These are phyloP conservation scores for Coendou prehensilis DNA, from an alignment of 2,797 vertebrate species.

Conservation along the genomic window DNA sequence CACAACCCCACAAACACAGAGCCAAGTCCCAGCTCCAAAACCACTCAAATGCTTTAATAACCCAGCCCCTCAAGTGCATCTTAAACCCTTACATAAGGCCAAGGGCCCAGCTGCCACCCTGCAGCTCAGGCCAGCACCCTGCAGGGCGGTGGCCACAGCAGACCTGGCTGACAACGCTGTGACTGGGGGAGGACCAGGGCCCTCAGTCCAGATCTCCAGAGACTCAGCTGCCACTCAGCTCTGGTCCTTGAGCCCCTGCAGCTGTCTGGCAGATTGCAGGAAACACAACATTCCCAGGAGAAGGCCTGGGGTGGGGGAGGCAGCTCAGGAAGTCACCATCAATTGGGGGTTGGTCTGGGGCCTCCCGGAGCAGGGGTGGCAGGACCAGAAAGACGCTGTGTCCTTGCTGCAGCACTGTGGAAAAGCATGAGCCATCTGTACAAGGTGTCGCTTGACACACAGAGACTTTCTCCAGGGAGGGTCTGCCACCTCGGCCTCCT, in stretches of 20 bases:
- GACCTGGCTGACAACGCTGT: not conserved
- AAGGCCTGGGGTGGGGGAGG: not conserved
- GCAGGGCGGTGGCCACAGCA: not conserved
- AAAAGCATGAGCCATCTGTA: not conserved
- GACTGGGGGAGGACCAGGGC: not conserved
- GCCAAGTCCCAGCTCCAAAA: conserved; percentile 62
- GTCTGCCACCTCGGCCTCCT: not conserved
- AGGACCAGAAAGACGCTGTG: not conserved
- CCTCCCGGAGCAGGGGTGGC: not conserved
- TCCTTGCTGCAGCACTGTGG: not conserved
- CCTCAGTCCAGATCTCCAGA: not conserved
- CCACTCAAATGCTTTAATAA: conserved; percentile 82
- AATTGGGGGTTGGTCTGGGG: not conserved
- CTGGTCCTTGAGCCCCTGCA: conserved; percentile 1
- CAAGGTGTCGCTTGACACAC: not conserved
- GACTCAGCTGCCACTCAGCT: not conserved
- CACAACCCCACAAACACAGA: not conserved
- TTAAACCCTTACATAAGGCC: conserved; percentile 82
- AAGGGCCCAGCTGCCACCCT: not conserved
- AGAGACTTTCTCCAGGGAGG: not conserved
- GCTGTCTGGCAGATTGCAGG: conserved; percentile 33
- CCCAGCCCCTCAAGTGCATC: conserved; percentile 41
- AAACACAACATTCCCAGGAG: not conserved
- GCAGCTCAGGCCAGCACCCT: conserved; percentile 45
- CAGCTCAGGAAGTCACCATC: not conserved